Evolutionary conservation across 2,113 vertebrate species (phyloP).

Genomic region (Brachypteracias leptosomus): DNA sequence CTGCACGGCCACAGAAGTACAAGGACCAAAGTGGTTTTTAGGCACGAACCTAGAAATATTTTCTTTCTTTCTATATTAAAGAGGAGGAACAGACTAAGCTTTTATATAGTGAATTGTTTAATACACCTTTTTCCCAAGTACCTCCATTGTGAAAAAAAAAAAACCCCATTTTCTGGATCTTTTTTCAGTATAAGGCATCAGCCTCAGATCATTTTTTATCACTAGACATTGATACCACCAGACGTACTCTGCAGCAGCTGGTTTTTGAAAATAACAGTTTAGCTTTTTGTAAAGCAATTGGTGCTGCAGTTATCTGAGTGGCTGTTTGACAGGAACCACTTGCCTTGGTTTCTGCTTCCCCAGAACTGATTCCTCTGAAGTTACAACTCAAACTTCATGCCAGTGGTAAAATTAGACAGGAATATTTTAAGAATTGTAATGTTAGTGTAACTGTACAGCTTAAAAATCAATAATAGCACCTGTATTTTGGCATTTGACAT

Average conservation of each 20-base stretch:
- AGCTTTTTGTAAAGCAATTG: conserved; percentile 46
- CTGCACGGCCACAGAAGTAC: background rate
- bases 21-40: background rate
- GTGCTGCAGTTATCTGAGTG: background rate
- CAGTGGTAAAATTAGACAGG: background rate
- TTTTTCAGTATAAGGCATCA: background rate
- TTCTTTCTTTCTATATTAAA: background rate
- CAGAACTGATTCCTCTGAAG: background rate
- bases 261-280: background rate
- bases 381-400: background rate
- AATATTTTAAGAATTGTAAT: background rate
- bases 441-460: background rate
- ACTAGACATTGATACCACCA: background rate
- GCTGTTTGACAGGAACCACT: background rate
- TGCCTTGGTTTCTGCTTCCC: conserved; percentile 26
- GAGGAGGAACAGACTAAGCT: background rate
- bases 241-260: background rate
- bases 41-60: background rate
- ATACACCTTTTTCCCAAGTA: background rate
- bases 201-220: background rate
- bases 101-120: background rate
- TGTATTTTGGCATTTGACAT: background rate
- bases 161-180: background rate
- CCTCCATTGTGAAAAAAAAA: background rate
- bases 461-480: background rate